phyloP scores from a whole-genome alignment of 2,113 vertebrate genomes.

The Anseranas semipalmata region DNA sequence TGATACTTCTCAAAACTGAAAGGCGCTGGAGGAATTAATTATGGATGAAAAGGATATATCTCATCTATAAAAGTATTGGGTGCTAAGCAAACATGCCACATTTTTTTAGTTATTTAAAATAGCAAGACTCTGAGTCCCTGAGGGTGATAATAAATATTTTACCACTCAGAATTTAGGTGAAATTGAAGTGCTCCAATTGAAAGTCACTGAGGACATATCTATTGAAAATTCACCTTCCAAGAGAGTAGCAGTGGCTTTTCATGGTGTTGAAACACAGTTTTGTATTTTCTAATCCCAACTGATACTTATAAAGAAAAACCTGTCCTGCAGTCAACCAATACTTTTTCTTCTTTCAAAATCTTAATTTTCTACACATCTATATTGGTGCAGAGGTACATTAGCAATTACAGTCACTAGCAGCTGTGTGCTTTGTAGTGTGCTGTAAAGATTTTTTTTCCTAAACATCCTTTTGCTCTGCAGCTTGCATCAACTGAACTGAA shows the following conservation, averaged over 20 bases:
- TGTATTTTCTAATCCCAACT: not conserved
- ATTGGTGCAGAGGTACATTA: not conserved
- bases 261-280: not conserved
- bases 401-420: not conserved
- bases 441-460: not conserved
- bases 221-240: not conserved
- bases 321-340: not conserved
- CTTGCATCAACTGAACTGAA: not conserved
- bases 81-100: not conserved
- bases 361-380: not conserved
- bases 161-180: not conserved
- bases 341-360: not conserved
- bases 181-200: slow-evolving; percentile 3
- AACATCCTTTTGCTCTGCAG: slow-evolving; percentile 7
- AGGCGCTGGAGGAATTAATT: slow-evolving; percentile 2
- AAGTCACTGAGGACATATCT: not conserved
- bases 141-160: not conserved
- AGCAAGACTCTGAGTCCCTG: not conserved
- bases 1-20: not conserved
- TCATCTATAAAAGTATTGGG: not conserved
- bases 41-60: not conserved
- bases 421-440: not conserved
- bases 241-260: not conserved
- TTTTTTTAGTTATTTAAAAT: slow-evolving; percentile 37
- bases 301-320: not conserved